Conservation (phyloP, 2,113 vertebrate genomes). For the Myotis davidii region DNA sequence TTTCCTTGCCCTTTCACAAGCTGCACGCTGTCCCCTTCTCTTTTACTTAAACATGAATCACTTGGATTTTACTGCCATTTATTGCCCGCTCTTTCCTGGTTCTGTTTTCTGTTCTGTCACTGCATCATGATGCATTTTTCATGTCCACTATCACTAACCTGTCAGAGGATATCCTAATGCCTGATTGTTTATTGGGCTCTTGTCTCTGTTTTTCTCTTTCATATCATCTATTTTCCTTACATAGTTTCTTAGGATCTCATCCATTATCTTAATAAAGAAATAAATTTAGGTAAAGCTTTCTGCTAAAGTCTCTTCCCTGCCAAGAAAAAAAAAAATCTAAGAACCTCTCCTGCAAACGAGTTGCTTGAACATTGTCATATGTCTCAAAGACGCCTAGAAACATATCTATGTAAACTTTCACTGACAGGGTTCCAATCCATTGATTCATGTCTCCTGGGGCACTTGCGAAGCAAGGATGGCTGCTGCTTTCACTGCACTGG, state of each 20-base stretch:
- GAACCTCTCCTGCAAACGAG: neutral
- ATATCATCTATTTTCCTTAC: conserved; percentile 15
- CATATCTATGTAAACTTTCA: neutral
- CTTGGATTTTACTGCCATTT: conserved; percentile 45
- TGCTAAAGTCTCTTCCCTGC: conserved; percentile 11
- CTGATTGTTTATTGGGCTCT: conserved; percentile 29
- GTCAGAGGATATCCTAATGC: conserved; percentile 17
- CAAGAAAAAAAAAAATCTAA: conserved; percentile 31
- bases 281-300: conserved; percentile 19
- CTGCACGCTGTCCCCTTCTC: neutral
- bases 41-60: conserved; percentile 40
- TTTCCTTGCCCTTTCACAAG: neutral
- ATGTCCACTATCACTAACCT: conserved; percentile 18
- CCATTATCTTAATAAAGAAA: conserved; percentile 49
- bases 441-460: conserved; percentile 26
- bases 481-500: conserved; percentile 40
- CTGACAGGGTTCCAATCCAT: neutral
- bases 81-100: conserved; percentile 28
- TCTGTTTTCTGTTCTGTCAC: conserved; percentile 44
- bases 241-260: neutral
- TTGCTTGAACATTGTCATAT: neutral
- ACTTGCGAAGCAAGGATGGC: conserved; percentile 34
- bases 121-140: neutral
- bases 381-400: neutral
- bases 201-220: conserved; percentile 42